Conservation (phyloP, 1,140 invertebrate species). For the Drosophila prosaltans region DNA sequence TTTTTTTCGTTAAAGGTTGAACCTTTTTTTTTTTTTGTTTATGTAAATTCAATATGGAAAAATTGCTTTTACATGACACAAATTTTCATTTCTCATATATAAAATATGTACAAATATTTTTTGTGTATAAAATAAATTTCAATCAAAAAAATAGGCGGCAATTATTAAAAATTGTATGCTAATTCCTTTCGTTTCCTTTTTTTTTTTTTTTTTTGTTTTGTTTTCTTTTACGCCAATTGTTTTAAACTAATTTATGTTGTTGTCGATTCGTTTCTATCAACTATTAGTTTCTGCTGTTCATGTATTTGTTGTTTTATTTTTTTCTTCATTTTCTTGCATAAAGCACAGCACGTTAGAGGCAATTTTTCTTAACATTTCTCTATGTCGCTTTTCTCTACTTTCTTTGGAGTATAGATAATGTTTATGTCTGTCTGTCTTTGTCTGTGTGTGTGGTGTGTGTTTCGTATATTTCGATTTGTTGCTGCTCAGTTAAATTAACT, state of each 20-base stretch:
- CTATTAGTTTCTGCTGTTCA: slow-evolving; percentile 33
- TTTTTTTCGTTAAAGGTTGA: slow-evolving; percentile 50
- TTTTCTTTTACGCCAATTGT: slow-evolving; percentile 52
- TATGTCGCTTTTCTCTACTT: slow-evolving; percentile 58
- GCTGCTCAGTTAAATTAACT: slow-evolving; percentile 57
- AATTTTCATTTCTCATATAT: slow-evolving; percentile 34
- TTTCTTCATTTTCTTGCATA: slow-evolving; percentile 39
- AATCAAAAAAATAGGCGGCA: slow-evolving; percentile 60
- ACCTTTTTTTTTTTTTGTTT: slow-evolving; percentile 39
- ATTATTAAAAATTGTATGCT: slow-evolving; percentile 36
- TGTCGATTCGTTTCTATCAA: slow-evolving; percentile 35
- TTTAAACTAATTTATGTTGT: slow-evolving; percentile 45
- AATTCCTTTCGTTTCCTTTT: slow-evolving; percentile 18
- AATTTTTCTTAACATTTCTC: slow-evolving; percentile 64
- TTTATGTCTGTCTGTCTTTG: slow-evolving; percentile 41
- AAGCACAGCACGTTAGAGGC: slow-evolving; percentile 69
- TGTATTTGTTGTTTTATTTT: slow-evolving; percentile 44
- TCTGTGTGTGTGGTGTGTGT: slow-evolving; percentile 27
- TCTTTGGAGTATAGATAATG: slow-evolving; percentile 81
- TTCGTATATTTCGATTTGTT: slow-evolving; percentile 67
- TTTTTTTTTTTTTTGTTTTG: background rate
- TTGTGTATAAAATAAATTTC: slow-evolving; percentile 64
- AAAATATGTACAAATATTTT: slow-evolving; percentile 75
- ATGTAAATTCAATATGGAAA: slow-evolving; percentile 42
- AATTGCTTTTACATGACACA: slow-evolving; percentile 31